Base-by-base conservation (phyloP, 2,113 vertebrate genomes). In the Oncorhynchus masou region DNA sequence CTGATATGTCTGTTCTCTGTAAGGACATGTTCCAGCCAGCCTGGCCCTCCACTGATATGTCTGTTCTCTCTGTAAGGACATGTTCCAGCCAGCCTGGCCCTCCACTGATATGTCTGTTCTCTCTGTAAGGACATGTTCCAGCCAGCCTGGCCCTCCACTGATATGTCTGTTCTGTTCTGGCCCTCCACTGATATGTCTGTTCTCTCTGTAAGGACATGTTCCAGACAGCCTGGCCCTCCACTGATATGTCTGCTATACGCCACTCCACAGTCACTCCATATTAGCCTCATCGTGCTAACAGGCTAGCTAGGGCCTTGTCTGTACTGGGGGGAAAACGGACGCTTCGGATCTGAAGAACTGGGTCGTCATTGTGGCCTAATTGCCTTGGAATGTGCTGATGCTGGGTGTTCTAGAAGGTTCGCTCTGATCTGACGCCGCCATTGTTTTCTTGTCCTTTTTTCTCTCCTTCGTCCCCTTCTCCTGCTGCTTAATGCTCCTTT, bases 401-500 rank as follows among this genome's bases (percentile, higher is more conserved):
- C 31, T 68, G 19, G 4, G 25, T 22, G 4, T 49, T 15, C 57
- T 19, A 9, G 6, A 19, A 15, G 59, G 20, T 13, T 62, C 16
- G 15, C 15, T 54, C n/a, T 62, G 59, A 5, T 62, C n/a, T 2
- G n/a, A 24, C 59, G 2, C 59, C 5, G 2, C 9, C 22, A 22
- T 64, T 29, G 24, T 15, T 15, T 27, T 15, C 65, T 24, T 51
- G 20, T 25, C n/a, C 4, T 59, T 11, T 51, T 5, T 71, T 45
- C 24, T 66, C 2, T 74, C 3, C n/a, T 7, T 31, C 4, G 7
- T 39, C 39, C 8, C 39, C 8, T 39, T 39, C 39, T 39, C n/a
- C 54, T 71, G 45, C 71, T 57, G 48, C 66, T 62, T 78, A 22
- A 71, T 75, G 12, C 2, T 25, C 73, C 62, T 70, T 39, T 74